Conservation (phyloP, 35 echinoderm and acorn worm genomes). For the Strongylocentrotus purpuratus region DNA sequence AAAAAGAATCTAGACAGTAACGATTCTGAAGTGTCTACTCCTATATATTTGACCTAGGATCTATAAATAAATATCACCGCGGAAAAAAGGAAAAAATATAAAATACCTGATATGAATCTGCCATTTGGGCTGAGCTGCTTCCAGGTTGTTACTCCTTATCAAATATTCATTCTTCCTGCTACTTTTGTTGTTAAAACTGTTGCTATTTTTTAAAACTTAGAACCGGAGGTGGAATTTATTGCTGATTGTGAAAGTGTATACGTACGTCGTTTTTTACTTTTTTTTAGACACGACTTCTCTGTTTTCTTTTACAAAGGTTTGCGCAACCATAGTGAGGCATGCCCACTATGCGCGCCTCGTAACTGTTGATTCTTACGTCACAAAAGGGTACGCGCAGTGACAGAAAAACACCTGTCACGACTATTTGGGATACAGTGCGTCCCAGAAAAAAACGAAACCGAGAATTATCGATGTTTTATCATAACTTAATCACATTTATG, state of each 20-base stretch:
- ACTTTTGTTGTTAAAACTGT: background rate
- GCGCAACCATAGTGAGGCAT: background rate
- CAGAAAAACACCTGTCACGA: background rate
- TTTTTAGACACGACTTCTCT: background rate
- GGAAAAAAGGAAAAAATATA: too few relatives aligned
- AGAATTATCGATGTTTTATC: too few relatives aligned
- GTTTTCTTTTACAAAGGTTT: background rate
- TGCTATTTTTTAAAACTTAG: background rate
- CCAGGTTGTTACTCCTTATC: background rate
- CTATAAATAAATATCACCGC: too few relatives aligned
- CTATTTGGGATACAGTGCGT: too few relatives aligned
- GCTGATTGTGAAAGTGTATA: background rate
- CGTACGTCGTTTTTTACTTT: background rate
- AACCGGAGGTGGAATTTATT: background rate
- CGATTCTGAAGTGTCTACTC: too few relatives aligned
- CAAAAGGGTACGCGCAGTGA: background rate
- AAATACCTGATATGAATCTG: background rate
- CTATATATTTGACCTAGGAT: too few relatives aligned
- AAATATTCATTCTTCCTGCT: background rate
- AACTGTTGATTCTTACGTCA: background rate
- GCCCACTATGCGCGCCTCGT: background rate
- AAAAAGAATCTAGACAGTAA: too few relatives aligned
- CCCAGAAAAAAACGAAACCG: too few relatives aligned
- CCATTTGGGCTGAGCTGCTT: background rate
- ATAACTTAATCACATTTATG: too few relatives aligned